Conservation (phyloP, 2,113 vertebrate genomes). For the Cynocephalus volans region DNA sequence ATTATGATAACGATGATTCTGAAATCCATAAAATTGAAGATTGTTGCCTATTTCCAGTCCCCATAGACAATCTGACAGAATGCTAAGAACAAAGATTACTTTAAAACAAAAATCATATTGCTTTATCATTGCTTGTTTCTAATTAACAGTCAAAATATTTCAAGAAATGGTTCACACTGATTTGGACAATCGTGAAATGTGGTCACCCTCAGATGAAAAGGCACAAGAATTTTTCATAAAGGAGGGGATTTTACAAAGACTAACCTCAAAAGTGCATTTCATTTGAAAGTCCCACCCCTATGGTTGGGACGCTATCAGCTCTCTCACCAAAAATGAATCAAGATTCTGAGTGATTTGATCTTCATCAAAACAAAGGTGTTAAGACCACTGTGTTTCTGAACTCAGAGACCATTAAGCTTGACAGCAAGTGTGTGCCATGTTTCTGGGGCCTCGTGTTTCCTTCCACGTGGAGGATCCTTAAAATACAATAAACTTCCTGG, state of each 20-base stretch:
- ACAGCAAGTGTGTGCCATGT: accelerated
- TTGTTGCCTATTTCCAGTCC: neutral
- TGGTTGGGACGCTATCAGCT: no score
- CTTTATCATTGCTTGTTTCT: neutral
- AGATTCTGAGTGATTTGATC: neutral
- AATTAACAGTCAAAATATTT: neutral
- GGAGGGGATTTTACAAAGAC: neutral
- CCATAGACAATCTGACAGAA: neutral
- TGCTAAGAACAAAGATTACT: neutral
- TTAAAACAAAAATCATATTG: neutral
- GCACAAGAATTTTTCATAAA: neutral
- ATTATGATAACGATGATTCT: neutral
- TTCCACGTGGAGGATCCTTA: neutral
- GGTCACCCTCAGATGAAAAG: neutral
- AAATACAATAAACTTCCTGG: neutral
- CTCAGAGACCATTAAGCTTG: neutral
- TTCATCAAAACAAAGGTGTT: neutral
- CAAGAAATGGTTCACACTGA: neutral
- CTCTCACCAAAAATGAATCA: neutral
- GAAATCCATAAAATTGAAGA: neutral
- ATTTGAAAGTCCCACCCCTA: neutral
- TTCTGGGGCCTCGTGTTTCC: neutral
- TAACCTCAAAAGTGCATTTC: neutral
- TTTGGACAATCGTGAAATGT: neutral
- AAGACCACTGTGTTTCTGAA: neutral